These are phyloP conservation scores for Edolisoma coerulescens DNA, from an alignment of 2,113 vertebrate genomes.

Conservation along the genomic window DNA sequence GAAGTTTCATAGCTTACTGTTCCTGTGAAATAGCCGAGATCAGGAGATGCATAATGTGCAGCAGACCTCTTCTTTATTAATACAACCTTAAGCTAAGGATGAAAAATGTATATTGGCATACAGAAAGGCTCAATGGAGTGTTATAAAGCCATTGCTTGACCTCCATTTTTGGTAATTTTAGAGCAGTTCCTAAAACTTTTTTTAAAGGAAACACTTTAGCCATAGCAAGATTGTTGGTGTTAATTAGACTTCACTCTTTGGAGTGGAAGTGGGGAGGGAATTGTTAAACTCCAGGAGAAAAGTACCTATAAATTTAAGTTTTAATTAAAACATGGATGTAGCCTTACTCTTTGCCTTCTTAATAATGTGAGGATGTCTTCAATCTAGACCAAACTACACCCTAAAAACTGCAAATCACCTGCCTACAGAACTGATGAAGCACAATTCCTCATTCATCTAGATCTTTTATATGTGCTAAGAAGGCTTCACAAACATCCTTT, in stretches of 20 bases:
- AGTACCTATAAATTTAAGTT: not conserved
- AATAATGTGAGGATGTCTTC: not conserved
- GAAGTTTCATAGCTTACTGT: constrained; percentile 60
- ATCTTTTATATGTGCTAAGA: not conserved
- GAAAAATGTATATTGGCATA: constrained; percentile 54
- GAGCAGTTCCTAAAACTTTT: constrained; percentile 25
- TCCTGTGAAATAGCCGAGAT: constrained; percentile 50
- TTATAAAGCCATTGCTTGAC: constrained; percentile 40
- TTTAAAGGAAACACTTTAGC: not conserved
- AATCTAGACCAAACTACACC: not conserved
- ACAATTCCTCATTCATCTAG: not conserved
- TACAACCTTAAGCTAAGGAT: constrained; percentile 66
- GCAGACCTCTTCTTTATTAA: constrained; percentile 67
- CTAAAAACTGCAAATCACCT: not conserved
- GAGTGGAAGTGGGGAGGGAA: not conserved
- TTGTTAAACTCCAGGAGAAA: not conserved
- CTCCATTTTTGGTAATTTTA: constrained; percentile 53
- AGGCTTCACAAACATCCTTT: fast-evolving
- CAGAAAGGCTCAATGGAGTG: constrained; percentile 32
- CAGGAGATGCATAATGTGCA: constrained; percentile 64
- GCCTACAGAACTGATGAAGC: not conserved
- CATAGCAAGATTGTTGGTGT: not conserved
- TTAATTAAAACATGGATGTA: not conserved
- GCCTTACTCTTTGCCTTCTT: not conserved
- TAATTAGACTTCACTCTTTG: not conserved